Conservation (phyloP, 1,140 invertebrate species). For the Leptopilina clavipes region DNA sequence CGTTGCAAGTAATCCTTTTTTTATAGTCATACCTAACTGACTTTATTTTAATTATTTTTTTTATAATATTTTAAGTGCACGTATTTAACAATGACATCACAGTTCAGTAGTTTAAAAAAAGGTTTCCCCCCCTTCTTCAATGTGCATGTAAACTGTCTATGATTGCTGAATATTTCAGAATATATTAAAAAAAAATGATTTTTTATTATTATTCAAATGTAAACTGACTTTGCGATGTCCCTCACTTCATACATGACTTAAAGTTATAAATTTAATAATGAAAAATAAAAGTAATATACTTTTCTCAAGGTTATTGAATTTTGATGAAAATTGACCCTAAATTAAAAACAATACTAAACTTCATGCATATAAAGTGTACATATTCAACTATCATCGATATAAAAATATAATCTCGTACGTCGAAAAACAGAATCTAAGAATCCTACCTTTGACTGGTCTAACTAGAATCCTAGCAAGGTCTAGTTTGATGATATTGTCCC, state of each 20-base stretch:
- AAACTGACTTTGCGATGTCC: not conserved
- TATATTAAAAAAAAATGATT: no score
- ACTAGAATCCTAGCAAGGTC: conserved; percentile 62
- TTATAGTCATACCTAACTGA: no score
- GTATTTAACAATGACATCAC: not conserved
- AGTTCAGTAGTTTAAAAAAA: no score
- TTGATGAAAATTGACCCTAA: conserved; percentile 2
- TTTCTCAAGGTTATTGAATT: conserved; percentile 29
- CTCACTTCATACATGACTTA: not conserved
- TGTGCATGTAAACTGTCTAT: no score
- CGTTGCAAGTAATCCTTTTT: no score
- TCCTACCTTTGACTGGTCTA: conserved; percentile 69
- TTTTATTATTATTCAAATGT: no score
- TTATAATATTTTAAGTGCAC: no score
- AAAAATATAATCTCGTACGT: conserved; percentile 38
- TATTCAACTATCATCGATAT: not conserved
- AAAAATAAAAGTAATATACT: not conserved
- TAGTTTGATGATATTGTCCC: conserved; percentile 62
- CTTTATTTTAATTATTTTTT: not conserved
- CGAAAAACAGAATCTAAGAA: conserved; percentile 62
- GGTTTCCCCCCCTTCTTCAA: no score
- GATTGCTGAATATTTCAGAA: no score
- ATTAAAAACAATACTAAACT: conserved; percentile 33
- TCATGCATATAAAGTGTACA: conserved; percentile 37
- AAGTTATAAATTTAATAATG: not conserved